Conservation (phyloP, 2,888 invertebrate genomes). For the Ophonus ardosiacus region DNA sequence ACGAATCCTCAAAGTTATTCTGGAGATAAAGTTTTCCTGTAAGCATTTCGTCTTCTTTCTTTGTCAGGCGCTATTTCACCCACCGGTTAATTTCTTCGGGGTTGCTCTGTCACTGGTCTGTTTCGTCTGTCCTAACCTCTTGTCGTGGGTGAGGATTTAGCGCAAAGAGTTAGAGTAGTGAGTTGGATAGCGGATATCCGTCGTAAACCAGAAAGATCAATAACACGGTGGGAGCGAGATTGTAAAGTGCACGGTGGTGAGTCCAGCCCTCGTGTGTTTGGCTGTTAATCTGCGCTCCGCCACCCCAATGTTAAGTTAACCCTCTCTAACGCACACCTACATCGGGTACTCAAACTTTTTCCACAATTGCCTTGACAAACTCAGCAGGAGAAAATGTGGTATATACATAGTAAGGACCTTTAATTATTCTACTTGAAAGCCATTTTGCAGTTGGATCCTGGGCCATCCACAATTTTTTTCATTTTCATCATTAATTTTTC, state of each 20-base stretch:
- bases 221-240: slow-evolving; percentile 37
- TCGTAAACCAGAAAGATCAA: slow-evolving; percentile 54
- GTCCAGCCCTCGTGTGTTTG: slow-evolving; percentile 49
- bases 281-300: slow-evolving; percentile 46
- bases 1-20: no score
- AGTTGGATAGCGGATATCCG: slow-evolving; percentile 34
- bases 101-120: no score
- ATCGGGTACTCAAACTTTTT: slow-evolving; percentile 27
- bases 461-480: background rate
- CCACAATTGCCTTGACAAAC: background rate
- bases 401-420: no score
- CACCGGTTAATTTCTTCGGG: no score
- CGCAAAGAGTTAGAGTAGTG: slow-evolving; percentile 29
- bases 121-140: no score
- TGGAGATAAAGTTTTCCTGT: no score
- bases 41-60: no score
- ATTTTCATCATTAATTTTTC: background rate
- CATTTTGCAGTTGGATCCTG: background rate
- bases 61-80: no score
- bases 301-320: slow-evolving; percentile 52
- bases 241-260: slow-evolving; percentile 33
- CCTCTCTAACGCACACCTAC: slow-evolving; percentile 39
- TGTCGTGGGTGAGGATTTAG: slow-evolving; percentile 2
- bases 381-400: background rate
- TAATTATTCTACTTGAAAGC: no score